Base-by-base conservation (phyloP, 2,797 vertebrate genomes). In the Clarias fuscus region DNA sequence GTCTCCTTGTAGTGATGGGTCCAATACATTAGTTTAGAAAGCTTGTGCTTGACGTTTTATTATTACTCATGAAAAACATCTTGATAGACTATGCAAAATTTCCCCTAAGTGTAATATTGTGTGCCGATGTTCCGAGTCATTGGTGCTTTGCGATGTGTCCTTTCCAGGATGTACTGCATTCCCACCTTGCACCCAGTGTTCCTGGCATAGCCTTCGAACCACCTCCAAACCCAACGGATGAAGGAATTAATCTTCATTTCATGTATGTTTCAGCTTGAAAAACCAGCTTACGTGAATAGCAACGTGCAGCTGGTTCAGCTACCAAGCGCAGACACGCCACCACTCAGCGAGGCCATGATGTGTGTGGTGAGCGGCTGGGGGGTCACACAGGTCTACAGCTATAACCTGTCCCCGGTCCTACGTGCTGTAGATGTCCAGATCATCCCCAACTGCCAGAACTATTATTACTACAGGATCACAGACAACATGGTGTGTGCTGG, bases 311-410 rank as follows among this genome's bases (percentile, higher is more conserved):
- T 85, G 0, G 93, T 76, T 22, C 0, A 4, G 6, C 20, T 96
- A 75, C 94, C 95, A 0, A 70, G 75, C 2, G 7, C 7, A 0
- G 1, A 71, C 72, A 71, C 86, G 0, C 88, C 86, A 0, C 82
- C 90, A 0, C 24, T 93, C 83, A 14, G 5, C 0, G 14, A 79
- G 24, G 3, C 58, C 13, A 76, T 91, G 24, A 27, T 5, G 0
- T 96, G 96, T 88, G 92, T 86, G 0, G 96, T 96, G 81, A 96
- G 95, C 0, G 96, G 95, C 82, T 96, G 96, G 96, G 96, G 96
- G 0, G 92, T 96, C 85, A 95, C 94, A 0, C 89, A 88, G 64
- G 70, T 93, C 78, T 90, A 90, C 88, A 90, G 93, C 88, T 90
- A 92, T 77, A 89, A 33, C 5, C 91, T 96, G 85, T 95, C 96